phyloP scores from a whole-genome alignment of 2,797 vertebrate species.

The Allobates femoralis region DNA sequence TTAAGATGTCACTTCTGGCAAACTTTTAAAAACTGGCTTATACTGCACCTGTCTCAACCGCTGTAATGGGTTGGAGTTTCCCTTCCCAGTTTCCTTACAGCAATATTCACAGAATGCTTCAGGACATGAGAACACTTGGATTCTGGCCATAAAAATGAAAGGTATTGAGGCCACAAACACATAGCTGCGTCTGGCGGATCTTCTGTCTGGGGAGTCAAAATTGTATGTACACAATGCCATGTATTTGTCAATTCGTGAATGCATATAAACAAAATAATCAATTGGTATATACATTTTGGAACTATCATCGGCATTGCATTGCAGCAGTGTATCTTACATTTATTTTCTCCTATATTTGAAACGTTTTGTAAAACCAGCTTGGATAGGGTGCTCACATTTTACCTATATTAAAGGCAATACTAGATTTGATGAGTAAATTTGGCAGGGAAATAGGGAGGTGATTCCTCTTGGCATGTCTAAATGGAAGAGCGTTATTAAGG shows the following conservation, averaged over 20 bases:
- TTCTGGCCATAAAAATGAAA: neutral
- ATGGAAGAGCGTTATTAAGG: neutral
- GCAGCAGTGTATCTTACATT: too few relatives aligned
- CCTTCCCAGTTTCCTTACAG: conserved; percentile 1
- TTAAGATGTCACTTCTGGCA: neutral
- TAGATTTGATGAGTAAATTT: neutral
- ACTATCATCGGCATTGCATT: neutral
- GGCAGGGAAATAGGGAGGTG: neutral
- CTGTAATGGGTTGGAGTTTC: neutral
- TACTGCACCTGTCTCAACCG: neutral
- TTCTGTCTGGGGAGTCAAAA: neutral
- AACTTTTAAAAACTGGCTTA: neutral
- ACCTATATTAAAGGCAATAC: neutral
- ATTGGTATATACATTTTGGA: neutral
- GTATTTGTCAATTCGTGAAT: neutral
- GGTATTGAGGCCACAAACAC: neutral
- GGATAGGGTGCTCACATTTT: neutral
- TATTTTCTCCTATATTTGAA: too few relatives aligned
- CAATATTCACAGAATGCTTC: neutral
- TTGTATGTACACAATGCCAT: neutral
- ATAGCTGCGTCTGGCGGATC: neutral
- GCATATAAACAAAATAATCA: neutral
- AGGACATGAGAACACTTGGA: neutral
- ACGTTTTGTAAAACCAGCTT: neutral
- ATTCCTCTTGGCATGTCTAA: neutral